Evolutionary conservation across 2,113 vertebrate genomes (phyloP), one percentile per base, ranked within the genome.

Genomic region (Sula dactylatra): DNA sequence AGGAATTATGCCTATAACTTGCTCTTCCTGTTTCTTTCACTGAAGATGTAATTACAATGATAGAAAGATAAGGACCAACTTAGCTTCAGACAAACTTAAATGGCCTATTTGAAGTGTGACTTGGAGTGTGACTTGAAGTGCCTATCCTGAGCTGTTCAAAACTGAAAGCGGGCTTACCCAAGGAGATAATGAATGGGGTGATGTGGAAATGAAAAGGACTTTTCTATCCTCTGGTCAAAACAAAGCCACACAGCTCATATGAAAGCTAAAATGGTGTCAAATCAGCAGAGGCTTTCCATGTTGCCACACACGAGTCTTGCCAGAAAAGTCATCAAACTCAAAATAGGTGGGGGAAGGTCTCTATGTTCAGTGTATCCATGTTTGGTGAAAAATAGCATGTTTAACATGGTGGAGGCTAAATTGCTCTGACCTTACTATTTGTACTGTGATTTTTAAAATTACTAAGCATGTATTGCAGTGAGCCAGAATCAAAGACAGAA

Each of bases 291-390:
- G 10, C 12, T 62, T 85, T 85, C 32, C 50, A 65, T 52, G 7
- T 26, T 66, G 50, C 27, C 27, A 16, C 10, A n/a, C 11, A 45
- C 15, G 10, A 40, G 49, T 61, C 17, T 69, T 16, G 14, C 17
- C 36, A 70, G 24, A 88, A 84, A 90, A 73, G 31, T 29, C 6
- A 16, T 65, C 13, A 61, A 58, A 59, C 16, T 79, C 31, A 25
- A 38, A 88, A 73, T 16, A 4, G 8, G 14, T 32, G 22, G 21
- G 25, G 25, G 21, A 77, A 81, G 52, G 19, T 11, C 6, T 45
- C 26, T 47, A 1, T n/a, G 4, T 78, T 78, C 26, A 55, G 17
- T 1, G 11, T 45, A 85, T n/a, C 7, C 13, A 29, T 1, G 2
- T 70, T 56, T 65, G 40, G 8, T n/a, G 31, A 64, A 85, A 92